Evolutionary conservation across 2,113 vertebrate species (phyloP), one percentile per base, ranked within the genome.

Genomic region (Rhinopithecus roxellana): DNA sequence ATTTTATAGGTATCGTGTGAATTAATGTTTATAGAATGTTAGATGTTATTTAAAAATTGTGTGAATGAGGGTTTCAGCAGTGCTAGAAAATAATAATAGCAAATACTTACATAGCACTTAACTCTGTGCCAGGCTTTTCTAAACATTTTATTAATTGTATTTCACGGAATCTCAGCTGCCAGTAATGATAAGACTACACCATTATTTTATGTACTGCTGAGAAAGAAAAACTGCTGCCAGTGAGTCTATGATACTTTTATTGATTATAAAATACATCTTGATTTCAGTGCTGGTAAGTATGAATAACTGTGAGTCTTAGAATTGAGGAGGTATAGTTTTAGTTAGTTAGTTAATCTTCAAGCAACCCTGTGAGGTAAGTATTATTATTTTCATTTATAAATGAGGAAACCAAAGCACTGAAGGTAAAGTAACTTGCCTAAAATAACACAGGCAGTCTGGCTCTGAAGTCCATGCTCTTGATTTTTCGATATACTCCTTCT

Each of bases 221-320:
- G 74, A 81, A 90, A n/a, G 82, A 85, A 79, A 95, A 80, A 64
- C 38, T 78, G 32, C 91, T 86, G 82, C 87, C 87, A 87, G 23
- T 85, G 93, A 92, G 77, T 95, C 55, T 95, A 16, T 82, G 10
- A 25, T 84, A 79, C 74, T 74, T 94, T 93, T 87, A 88, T 87
- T 81, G 84, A 72, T 80, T 84, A 35, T 48, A 80, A 94, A 89
- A 72, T 95, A 30, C 64, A 45, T 94, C 90, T 94, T 91, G 59
- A 94, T 93, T 79, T 95, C 40, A 82, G 25, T 22, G 40, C 72
- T 93, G n/a, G 86, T 95, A 57, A 79, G 27, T 72, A 77, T 64
- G 57, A 82, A 6, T 91, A 57, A 52, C 43, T 77, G 22, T 61
- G 43, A 59, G 25, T 82, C 77, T 78, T 78, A 22, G 81, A n/a